phyloP scores from a whole-genome alignment of 2,797 vertebrate genomes.

The Rhinoraja longicauda region DNA sequence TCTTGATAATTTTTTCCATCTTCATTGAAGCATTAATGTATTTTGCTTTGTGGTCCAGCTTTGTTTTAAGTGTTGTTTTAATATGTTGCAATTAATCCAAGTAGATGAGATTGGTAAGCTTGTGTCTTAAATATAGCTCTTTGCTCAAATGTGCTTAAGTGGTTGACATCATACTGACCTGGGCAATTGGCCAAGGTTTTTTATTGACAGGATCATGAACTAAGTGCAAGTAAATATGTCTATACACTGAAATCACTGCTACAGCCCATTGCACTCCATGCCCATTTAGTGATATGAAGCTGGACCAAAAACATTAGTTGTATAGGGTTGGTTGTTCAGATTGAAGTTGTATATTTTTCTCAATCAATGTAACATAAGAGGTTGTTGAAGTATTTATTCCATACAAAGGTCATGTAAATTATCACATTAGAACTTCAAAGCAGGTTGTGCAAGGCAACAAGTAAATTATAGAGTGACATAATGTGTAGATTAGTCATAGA shows the following conservation, averaged over 20 bases:
- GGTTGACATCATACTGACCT: slow-evolving; percentile 44
- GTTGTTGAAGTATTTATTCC: not conserved
- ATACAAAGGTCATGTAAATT: no score
- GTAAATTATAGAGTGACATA: no score
- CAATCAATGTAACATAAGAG: not conserved
- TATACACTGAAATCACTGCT: not conserved
- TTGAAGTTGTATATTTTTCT: not conserved
- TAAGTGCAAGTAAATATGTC: not conserved
- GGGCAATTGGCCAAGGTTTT: slow-evolving; percentile 46
- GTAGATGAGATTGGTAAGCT: not conserved
- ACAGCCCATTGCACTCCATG: not conserved
- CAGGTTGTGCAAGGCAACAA: no score
- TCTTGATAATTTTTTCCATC: not conserved
- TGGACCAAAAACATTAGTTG: not conserved
- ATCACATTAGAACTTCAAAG: no score
- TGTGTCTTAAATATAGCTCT: slow-evolving; percentile 36
- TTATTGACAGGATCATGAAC: slow-evolving; percentile 44
- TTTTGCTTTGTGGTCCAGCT: not conserved
- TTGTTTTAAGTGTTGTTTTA: not conserved
- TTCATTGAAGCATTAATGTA: not conserved
- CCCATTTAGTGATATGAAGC: not conserved
- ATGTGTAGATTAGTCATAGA: no score
- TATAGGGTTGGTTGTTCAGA: not conserved
- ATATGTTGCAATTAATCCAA: not conserved
- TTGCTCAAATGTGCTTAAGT: slow-evolving; percentile 41